Conservation (phyloP, 2,113 vertebrate species). For the Pimephales promelas region DNA sequence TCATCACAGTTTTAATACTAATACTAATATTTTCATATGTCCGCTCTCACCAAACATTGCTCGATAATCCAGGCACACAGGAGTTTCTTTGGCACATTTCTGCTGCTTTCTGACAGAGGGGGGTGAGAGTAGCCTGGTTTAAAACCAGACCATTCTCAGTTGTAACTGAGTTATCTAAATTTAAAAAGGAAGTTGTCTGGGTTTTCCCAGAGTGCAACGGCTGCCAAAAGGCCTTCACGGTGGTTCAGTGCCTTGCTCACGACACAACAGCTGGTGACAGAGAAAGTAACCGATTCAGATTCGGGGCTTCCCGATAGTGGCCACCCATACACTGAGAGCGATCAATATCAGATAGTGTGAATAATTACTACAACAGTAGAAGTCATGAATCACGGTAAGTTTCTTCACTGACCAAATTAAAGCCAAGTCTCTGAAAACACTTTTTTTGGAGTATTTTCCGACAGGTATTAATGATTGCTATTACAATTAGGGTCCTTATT, state of each 20-base stretch:
- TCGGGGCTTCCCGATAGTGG: background rate
- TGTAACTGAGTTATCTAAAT: too few species aligned
- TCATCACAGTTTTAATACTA: slow-evolving; percentile 26
- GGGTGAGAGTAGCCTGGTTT: too few species aligned
- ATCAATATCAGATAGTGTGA: slow-evolving; percentile 23
- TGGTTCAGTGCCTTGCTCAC: slow-evolving; percentile 25
- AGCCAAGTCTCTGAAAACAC: background rate
- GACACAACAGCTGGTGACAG: slow-evolving; percentile 12
- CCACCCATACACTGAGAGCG: background rate
- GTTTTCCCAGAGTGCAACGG: too few species aligned
- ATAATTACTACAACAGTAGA: slow-evolving; percentile 3
- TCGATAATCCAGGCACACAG: background rate
- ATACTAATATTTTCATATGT: slow-evolving; percentile 2
- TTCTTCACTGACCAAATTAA: background rate
- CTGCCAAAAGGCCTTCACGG: background rate
- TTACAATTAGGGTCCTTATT: background rate
- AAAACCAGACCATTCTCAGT: too few species aligned
- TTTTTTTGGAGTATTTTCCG: background rate
- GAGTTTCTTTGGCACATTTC: slow-evolving; percentile 22
- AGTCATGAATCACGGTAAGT: background rate
- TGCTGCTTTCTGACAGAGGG: slow-evolving; percentile 16
- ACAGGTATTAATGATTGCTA: slow-evolving; percentile 1
- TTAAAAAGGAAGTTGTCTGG: too few species aligned
- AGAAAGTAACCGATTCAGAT: slow-evolving; percentile 25
- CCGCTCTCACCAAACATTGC: background rate